Evolutionary conservation across 2,113 vertebrate species (phyloP).

Genomic region (Prionailurus viverrinus): DNA sequence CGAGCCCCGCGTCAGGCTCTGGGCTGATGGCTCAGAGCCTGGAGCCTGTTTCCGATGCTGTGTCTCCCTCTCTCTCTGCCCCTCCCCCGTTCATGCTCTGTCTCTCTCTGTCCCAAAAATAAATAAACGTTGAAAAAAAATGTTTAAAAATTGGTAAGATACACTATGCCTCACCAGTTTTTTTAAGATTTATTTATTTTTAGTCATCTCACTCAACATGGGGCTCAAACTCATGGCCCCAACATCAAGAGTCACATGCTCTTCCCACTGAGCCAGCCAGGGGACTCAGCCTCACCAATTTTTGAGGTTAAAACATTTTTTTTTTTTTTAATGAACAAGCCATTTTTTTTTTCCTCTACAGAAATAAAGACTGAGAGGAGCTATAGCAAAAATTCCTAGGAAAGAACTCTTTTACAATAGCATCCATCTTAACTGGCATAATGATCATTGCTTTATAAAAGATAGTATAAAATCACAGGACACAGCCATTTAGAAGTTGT

Average conservation of each 20-base stretch:
- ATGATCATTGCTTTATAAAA: not conserved
- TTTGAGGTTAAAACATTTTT: not conserved
- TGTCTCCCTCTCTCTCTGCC: too few species aligned
- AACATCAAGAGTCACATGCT: not conserved
- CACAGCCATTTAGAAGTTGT: not conserved
- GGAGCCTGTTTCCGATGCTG: too few species aligned
- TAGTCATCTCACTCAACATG: not conserved
- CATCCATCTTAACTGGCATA: conserved; percentile 5
- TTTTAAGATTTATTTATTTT: not conserved
- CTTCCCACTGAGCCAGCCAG: not conserved
- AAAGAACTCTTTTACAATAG: not conserved
- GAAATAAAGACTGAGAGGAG: conserved; percentile 16
- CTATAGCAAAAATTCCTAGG: conserved; percentile 9
- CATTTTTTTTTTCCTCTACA: not conserved
- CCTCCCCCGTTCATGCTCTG: too few species aligned
- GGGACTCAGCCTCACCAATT: not conserved
- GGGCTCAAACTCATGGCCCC: not conserved
- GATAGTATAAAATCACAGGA: not conserved
- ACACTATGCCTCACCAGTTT: not conserved
- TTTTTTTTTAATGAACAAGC: not conserved
- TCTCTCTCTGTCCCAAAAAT: too few species aligned
- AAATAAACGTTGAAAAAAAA: too few species aligned
- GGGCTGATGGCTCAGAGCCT: too few species aligned
- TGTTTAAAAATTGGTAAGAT: not conserved
- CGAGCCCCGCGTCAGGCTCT: too few species aligned